phyloP scores from a whole-genome alignment of 2,888 invertebrate species.

The Drosophila nigricruria region DNA sequence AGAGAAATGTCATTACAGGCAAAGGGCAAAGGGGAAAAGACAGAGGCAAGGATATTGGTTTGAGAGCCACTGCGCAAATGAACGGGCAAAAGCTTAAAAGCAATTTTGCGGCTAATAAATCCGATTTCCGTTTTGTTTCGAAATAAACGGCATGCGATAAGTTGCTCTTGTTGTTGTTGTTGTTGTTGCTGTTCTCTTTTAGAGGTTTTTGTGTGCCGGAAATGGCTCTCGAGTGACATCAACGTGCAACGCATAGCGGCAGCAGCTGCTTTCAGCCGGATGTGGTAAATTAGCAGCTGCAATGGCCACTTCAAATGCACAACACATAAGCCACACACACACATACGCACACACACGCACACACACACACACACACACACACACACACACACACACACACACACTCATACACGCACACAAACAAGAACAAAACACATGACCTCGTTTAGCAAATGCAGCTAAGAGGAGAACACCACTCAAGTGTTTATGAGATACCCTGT shows the following conservation, averaged over 20 bases:
- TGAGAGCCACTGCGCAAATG: slow-evolving; percentile 69
- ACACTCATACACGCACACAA: slow-evolving; percentile 1
- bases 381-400: slow-evolving; percentile 7
- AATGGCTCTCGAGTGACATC: slow-evolving; percentile 61
- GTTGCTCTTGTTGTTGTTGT: slow-evolving; percentile 17
- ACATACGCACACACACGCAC: not conserved
- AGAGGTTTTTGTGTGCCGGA: slow-evolving; percentile 51
- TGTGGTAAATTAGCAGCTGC: slow-evolving; percentile 74
- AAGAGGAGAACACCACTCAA: slow-evolving; percentile 14
- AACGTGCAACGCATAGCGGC: slow-evolving; percentile 25
- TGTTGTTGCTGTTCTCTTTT: not conserved
- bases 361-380: not conserved
- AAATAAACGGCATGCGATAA: slow-evolving; percentile 78
- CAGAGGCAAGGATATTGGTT: slow-evolving; percentile 29
- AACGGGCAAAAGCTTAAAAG: slow-evolving; percentile 73
- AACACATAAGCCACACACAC: slow-evolving; percentile 10
- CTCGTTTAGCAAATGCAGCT: slow-evolving; percentile 41
- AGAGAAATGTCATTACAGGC: slow-evolving; percentile 41
- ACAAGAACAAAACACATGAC: slow-evolving; percentile 50
- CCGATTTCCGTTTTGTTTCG: slow-evolving; percentile 82
- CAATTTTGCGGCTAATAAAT: slow-evolving; percentile 85
- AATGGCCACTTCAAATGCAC: slow-evolving; percentile 48
- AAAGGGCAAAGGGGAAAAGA: slow-evolving; percentile 1
- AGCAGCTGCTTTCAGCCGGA: slow-evolving; percentile 60
- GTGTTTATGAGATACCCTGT: slow-evolving; percentile 24